Conservation (phyloP, 2,888 invertebrate species). For the Allygus modestus region DNA sequence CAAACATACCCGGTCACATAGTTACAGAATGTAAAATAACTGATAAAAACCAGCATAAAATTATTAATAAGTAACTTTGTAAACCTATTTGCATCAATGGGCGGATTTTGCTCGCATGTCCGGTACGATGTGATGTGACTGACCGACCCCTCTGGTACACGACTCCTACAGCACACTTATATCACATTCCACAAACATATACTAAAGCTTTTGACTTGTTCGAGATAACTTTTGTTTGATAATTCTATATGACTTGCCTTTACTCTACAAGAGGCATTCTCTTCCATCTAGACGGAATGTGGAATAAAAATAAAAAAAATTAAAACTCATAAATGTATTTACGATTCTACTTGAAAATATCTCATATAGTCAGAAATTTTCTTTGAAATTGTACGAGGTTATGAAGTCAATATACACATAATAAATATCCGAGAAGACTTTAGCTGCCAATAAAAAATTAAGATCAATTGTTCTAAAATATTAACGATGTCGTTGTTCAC, state of each 20-base stretch:
- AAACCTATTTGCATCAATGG: not conserved
- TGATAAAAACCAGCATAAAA: not conserved
- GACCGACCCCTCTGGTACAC: not conserved
- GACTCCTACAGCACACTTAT: not conserved
- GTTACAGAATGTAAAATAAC: not conserved
- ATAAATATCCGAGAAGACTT: too few relatives aligned
- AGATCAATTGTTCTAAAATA: too few relatives aligned
- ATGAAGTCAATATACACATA: too few relatives aligned
- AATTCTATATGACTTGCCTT: not conserved
- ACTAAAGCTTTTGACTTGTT: conserved; percentile 35
- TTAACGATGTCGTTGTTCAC: too few relatives aligned
- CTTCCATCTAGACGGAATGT: not conserved
- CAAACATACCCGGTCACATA: not conserved
- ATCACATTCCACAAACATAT: conserved; percentile 11
- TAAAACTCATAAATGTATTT: too few relatives aligned
- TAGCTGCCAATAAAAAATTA: too few relatives aligned
- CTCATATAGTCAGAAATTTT: too few relatives aligned
- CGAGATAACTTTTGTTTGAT: conserved; percentile 20
- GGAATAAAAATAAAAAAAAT: not conserved
- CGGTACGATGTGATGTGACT: not conserved
- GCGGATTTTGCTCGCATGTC: not conserved
- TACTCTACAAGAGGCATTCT: not conserved
- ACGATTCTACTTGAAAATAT: too few relatives aligned
- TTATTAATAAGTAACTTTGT: not conserved
- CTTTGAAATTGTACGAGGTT: too few relatives aligned